phyloP scores from a whole-genome alignment of 2,888 invertebrate genomes.

The Ceratothoa steindachneri region DNA sequence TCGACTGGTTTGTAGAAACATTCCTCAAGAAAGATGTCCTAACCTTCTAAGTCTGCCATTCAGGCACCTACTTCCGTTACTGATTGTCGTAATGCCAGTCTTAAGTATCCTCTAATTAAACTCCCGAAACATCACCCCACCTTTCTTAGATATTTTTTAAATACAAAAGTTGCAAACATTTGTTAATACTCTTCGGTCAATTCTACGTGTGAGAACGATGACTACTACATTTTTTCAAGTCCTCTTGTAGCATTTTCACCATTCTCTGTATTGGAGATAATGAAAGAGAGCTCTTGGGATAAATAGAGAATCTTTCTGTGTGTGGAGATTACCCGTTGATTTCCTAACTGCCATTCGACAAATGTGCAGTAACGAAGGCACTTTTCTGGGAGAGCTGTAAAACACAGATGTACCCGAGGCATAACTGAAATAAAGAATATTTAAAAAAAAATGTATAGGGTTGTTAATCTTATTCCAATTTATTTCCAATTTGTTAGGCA shows the following conservation, averaged over 20 bases:
- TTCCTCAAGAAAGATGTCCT: too few species aligned
- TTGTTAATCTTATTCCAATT: not conserved
- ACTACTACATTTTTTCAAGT: not conserved
- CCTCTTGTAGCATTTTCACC: not conserved
- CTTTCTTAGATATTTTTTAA: too few species aligned
- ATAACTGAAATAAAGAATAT: slow-evolving; percentile 31
- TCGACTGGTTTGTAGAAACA: too few species aligned
- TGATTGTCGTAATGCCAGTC: too few species aligned
- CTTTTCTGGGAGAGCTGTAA: slow-evolving; percentile 24
- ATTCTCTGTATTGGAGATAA: not conserved
- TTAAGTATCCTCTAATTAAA: too few species aligned
- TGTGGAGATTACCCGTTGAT: not conserved
- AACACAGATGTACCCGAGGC: slow-evolving; percentile 31
- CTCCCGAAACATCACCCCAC: too few species aligned
- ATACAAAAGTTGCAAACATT: not conserved
- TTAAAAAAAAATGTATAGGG: too few species aligned
- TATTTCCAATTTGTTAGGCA: not conserved
- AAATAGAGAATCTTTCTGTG: not conserved
- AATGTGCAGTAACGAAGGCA: slow-evolving; percentile 38
- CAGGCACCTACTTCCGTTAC: too few species aligned
- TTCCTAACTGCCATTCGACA: slow-evolving; percentile 30
- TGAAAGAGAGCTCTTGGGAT: not conserved
- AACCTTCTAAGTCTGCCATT: too few species aligned
- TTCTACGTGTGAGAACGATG: not conserved
- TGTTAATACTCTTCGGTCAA: not conserved